These are phyloP conservation scores for Drosophila chauvacae DNA, from an alignment of 1,140 invertebrate genomes.

Conservation along the genomic window DNA sequence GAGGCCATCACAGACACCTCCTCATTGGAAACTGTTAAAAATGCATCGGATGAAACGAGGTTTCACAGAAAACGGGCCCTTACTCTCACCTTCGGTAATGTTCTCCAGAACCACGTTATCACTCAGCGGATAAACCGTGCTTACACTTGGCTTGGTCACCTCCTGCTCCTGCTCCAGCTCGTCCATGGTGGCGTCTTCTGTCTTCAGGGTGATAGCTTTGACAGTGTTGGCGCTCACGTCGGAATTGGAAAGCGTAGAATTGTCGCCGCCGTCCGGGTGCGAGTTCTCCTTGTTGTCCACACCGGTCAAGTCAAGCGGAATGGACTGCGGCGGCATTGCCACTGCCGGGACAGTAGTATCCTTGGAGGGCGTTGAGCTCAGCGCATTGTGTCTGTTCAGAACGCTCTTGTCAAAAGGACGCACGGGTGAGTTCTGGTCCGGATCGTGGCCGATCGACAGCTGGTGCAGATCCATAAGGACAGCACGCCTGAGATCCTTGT, in stretches of 20 bases:
- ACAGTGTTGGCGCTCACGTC: conserved; percentile 59
- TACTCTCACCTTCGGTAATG: conserved; percentile 61
- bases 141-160: conserved; percentile 28
- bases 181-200: conserved; percentile 39
- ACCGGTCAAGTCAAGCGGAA: neutral
- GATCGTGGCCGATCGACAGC: conserved; percentile 1
- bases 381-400: conserved; percentile 63
- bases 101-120: conserved; percentile 64
- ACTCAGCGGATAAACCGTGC: conserved; percentile 61
- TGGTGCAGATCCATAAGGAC: conserved; percentile 42
- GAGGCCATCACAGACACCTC: conserved; percentile 32
- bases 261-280: conserved; percentile 46
- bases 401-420: conserved; percentile 68
- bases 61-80: neutral
- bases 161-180: conserved; percentile 44
- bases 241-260: conserved; percentile 64
- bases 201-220: conserved; percentile 59
- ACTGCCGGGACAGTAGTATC: conserved; percentile 1
- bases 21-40: conserved; percentile 60
- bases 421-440: conserved; percentile 58
- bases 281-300: conserved; percentile 70
- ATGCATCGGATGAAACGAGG: neutral
- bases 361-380: conserved; percentile 73
- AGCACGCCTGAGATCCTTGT: conserved; percentile 45
- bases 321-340: neutral